A percentile compares a stretch with the other conserved stretches of the same genome.
These are phyloP conservation scores for Carassius carassius DNA, from an alignment of 2,113 vertebrate genomes.

Conservation along the genomic window DNA sequence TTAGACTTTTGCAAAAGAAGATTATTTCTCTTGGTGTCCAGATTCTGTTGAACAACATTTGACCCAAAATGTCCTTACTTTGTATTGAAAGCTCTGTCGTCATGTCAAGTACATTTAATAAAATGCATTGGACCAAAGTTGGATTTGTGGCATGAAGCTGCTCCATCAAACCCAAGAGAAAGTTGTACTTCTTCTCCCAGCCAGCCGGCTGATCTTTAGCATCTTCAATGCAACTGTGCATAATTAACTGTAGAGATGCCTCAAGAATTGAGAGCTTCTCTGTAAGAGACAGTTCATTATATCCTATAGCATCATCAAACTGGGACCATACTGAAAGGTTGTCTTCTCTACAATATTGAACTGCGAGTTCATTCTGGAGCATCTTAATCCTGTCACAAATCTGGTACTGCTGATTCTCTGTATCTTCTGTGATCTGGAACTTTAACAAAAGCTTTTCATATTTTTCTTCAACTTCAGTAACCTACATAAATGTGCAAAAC, in stretches of 20 bases:
- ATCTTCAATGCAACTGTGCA: not conserved
- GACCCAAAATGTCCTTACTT: slow-evolving; percentile 9
- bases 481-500: slow-evolving; percentile 14
- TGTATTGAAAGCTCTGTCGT: not conserved
- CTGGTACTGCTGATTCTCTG: not conserved
- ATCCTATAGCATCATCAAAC: not conserved
- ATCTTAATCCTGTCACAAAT: slow-evolving; percentile 43
- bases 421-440: slow-evolving; percentile 39
- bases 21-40: slow-evolving; percentile 18
- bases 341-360: slow-evolving; percentile 24
- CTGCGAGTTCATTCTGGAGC: slow-evolving; percentile 34
- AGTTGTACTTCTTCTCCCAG: not conserved
- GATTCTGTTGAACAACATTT: slow-evolving; percentile 15
- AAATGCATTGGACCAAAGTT: not conserved
- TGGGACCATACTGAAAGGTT: slow-evolving; percentile 19
- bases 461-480: slow-evolving; percentile 30
- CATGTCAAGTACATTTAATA: not conserved
- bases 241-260: slow-evolving; percentile 4
- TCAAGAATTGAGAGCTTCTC: slow-evolving; percentile 11
- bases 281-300: slow-evolving; percentile 16
- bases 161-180: not conserved
- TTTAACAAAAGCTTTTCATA: slow-evolving; percentile 39
- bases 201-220: not conserved
- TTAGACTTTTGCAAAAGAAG: slow-evolving; percentile 5
- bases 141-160: not conserved